phyloP scores from a whole-genome alignment of 2,888 invertebrate genomes.

The Campopleginae sp. region DNA sequence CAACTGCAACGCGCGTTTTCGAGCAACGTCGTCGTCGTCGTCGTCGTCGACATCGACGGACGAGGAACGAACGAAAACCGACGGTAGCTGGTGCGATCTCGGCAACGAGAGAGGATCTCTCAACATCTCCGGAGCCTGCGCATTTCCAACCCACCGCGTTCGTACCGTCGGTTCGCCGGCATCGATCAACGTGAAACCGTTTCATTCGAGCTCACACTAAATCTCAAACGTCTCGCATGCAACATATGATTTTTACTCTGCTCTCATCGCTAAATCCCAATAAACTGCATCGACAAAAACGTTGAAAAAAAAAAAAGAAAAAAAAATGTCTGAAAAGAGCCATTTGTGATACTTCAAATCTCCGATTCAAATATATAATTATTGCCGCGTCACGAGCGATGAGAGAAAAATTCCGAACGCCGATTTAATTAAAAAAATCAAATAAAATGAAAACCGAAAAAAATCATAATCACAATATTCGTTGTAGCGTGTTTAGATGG shows the following conservation, averaged over 20 bases:
- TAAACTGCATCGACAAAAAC: neutral
- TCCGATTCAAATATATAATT: neutral
- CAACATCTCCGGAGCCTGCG: slow-evolving; percentile 46
- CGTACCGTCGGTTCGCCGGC: slow-evolving; percentile 4
- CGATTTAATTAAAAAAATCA: neutral
- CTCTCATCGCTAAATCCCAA: neutral
- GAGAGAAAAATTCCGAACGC: neutral
- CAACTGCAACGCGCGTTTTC: slow-evolving; percentile 72
- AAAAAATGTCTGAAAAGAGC: neutral
- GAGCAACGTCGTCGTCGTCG: slow-evolving; percentile 63
- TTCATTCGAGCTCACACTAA: slow-evolving; percentile 45
- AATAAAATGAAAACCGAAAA: no score
- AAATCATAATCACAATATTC: no score
- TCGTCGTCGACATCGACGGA: slow-evolving; percentile 65
- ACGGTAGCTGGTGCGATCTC: slow-evolving; percentile 51
- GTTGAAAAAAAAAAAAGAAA: neutral
- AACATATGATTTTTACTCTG: slow-evolving; percentile 37
- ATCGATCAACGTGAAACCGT: slow-evolving; percentile 31
- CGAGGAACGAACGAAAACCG: slow-evolving; percentile 59
- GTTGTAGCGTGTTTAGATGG: no score
- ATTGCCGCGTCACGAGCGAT: neutral
- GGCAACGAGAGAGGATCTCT: slow-evolving; percentile 52
- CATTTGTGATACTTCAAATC: neutral
- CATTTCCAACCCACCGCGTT: slow-evolving; percentile 32
- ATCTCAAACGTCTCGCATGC: slow-evolving; percentile 58